phyloP scores from a whole-genome alignment of 2,888 invertebrate species.

The Hemithea aestivaria region DNA sequence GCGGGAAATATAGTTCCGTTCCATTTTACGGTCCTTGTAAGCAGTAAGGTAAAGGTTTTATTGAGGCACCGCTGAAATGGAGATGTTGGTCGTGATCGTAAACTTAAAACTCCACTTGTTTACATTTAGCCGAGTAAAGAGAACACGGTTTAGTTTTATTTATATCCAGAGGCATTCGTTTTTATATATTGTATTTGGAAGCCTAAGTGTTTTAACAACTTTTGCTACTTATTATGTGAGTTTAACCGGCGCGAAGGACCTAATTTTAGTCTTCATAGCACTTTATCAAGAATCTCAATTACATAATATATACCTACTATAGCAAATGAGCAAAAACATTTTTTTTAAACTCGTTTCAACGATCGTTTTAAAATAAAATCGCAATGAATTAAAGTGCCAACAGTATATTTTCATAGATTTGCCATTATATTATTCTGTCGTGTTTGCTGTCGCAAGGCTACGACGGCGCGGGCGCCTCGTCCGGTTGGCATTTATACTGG shows the following conservation, averaged over 20 bases:
- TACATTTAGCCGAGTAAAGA: constrained; percentile 28
- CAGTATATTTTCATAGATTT: constrained; percentile 27
- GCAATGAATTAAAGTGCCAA: no score
- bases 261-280: no score
- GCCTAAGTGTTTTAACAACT: no score
- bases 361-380: no score
- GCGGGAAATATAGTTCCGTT: constrained; percentile 45
- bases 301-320: no score
- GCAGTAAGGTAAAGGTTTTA: constrained; percentile 41
- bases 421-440: constrained; percentile 25
- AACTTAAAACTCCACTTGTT: constrained; percentile 28
- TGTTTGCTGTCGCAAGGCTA: constrained; percentile 51
- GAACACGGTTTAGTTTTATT: constrained; percentile 7
- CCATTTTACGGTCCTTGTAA: constrained; percentile 45
- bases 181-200: no score
- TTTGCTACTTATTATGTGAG: no score
- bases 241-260: no score
- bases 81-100: constrained; percentile 41
- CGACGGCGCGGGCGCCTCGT: constrained; percentile 39
- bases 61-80: constrained; percentile 38
- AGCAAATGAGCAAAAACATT: no score
- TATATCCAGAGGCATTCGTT: neutral
- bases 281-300: no score
- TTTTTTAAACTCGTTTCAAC: no score
- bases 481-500: constrained; percentile 54